Percentiles rank a stretch among this genome's conserved stretches.
Evolutionary conservation across 2,113 vertebrate genomes (phyloP).

Genomic region (Raja brachyura): DNA sequence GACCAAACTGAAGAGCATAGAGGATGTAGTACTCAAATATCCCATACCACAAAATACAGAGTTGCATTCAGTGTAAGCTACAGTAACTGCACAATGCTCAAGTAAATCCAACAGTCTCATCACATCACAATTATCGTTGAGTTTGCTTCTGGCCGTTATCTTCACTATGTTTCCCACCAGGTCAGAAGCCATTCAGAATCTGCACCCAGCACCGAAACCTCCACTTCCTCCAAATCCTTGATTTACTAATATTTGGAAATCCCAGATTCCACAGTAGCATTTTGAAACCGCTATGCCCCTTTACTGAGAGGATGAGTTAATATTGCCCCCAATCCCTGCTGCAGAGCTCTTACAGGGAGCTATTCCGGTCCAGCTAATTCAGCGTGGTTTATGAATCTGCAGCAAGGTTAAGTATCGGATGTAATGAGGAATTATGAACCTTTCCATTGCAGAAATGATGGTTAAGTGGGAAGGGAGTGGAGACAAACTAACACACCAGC

Average conservation of each 20-base stretch:
- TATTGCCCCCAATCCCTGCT: not conserved
- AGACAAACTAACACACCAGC: not conserved
- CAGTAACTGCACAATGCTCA: not conserved
- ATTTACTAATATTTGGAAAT: not conserved
- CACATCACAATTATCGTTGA: not conserved
- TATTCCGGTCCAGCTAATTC: not conserved
- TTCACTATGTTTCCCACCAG: not conserved
- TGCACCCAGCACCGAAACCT: not conserved
- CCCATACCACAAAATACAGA: not conserved
- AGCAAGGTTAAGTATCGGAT: not conserved
- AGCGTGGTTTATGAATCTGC: not conserved
- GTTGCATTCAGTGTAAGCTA: too few relatives aligned
- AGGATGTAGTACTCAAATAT: not conserved
- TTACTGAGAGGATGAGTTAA: not conserved
- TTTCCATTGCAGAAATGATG: not conserved
- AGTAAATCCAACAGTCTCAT: not conserved
- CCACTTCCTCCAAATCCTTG: not conserved
- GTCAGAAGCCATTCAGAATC: not conserved
- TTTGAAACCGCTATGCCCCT: not conserved
- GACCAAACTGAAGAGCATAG: not conserved
- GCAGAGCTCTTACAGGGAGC: not conserved
- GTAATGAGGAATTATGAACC: not conserved
- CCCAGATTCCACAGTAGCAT: not conserved
- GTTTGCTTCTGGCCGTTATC: not conserved
- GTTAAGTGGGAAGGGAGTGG: too few relatives aligned